phyloP scores from a whole-genome alignment of 2,888 invertebrate genomes.

The Penaeus monodon region DNA sequence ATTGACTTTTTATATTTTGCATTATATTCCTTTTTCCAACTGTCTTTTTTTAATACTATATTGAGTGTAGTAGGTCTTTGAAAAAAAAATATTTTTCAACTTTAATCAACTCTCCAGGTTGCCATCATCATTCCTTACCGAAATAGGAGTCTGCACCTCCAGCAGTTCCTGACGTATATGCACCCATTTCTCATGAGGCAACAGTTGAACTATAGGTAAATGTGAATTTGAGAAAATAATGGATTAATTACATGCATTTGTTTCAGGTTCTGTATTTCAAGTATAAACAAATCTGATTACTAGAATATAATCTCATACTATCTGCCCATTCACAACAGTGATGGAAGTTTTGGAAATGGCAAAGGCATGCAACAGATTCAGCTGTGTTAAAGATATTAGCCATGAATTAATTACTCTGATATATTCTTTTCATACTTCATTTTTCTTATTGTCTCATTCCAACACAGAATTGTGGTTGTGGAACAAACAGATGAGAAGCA shows the following conservation, averaged over 20 bases:
- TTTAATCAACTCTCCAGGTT: constrained; percentile 67
- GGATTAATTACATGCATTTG: no score
- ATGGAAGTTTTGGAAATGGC: neutral
- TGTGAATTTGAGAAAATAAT: neutral
- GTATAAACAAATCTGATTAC: neutral
- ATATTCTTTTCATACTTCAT: neutral
- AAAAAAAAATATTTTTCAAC: neutral
- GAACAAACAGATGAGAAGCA: constrained; percentile 69
- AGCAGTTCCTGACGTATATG: constrained; percentile 72
- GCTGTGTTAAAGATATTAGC: neutral
- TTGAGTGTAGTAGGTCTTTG: no score
- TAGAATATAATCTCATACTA: neutral
- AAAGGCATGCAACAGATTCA: neutral
- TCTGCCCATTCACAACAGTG: neutral
- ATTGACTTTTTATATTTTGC: no score
- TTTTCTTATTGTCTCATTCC: no score
- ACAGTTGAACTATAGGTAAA: constrained; percentile 72
- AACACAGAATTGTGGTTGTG: constrained; percentile 71
- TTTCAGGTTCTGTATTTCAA: neutral
- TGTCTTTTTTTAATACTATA: no score
- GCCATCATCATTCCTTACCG: constrained; percentile 73
- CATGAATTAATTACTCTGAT: neutral
- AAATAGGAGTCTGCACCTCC: constrained; percentile 69
- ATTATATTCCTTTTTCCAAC: no score
- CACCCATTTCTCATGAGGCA: constrained; percentile 73